Percentiles rank a stretch among this genome's conserved stretches.
Evolutionary conservation across 2,113 vertebrate species (phyloP).

Genomic region (Ivindomyrus marchei): DNA sequence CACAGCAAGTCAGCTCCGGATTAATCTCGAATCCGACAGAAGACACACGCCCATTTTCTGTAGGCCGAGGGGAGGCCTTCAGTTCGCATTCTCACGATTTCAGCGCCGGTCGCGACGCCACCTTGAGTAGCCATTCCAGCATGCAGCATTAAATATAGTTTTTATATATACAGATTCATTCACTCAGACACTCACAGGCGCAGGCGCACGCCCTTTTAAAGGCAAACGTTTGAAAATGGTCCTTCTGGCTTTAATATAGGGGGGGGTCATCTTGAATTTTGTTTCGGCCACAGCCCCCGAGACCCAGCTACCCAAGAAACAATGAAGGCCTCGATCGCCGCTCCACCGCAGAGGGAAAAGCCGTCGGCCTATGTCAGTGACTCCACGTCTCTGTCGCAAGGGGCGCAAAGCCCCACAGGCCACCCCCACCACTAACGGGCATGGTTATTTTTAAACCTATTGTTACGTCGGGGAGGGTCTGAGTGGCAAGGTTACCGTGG

Average conservation of each 20-base stretch:
- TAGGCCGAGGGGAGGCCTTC: background rate
- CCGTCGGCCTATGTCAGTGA: conserved; percentile 62
- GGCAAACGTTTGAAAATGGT: background rate
- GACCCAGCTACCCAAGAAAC: conserved; percentile 13
- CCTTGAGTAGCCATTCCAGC: background rate
- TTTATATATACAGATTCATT: background rate
- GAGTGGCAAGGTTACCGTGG: conserved; percentile 61
- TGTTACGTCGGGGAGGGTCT: conserved; percentile 55
- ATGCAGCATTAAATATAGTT: background rate
- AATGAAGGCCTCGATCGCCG: conserved; percentile 44
- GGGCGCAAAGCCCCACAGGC: conserved; percentile 52
- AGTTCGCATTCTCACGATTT: background rate
- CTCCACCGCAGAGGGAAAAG: conserved; percentile 54
- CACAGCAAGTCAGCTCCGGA: background rate
- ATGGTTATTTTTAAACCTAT: conserved; percentile 70
- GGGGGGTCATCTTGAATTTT: background rate
- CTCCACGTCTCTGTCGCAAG: conserved; percentile 42
- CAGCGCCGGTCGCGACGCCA: background rate
- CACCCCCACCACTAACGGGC: conserved; percentile 54
- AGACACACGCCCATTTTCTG: background rate
- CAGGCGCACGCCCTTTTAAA: background rate
- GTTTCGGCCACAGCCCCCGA: background rate
- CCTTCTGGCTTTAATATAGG: background rate
- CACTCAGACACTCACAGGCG: background rate
- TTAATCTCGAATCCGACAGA: background rate